Evolutionary conservation across 2,888 invertebrate species (phyloP).

Genomic region (Oegoconia quadripuncta): DNA sequence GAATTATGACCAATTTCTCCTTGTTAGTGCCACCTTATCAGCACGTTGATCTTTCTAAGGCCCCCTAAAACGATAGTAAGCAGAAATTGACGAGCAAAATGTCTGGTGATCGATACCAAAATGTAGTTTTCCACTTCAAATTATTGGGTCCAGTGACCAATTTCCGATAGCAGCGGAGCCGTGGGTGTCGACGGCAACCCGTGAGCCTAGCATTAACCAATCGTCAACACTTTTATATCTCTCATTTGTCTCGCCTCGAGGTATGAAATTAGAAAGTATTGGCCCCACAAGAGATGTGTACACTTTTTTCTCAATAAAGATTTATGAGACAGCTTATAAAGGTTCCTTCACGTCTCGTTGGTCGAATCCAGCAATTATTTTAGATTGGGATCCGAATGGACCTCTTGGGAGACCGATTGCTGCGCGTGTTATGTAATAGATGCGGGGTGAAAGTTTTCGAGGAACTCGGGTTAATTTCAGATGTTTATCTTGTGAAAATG

Average conservation of each 20-base stretch:
- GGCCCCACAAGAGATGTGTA: slow-evolving; percentile 37
- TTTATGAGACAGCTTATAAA: slow-evolving; percentile 54
- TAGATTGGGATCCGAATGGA: slow-evolving; percentile 37
- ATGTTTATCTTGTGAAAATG: slow-evolving; percentile 28
- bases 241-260: slow-evolving; percentile 63
- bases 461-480: slow-evolving; percentile 29
- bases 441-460: not conserved
- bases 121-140: slow-evolving; percentile 2
- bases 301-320: slow-evolving; percentile 55
- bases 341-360: slow-evolving; percentile 31
- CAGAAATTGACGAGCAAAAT: not conserved
- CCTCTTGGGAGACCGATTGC: slow-evolving; percentile 35
- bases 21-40: too few relatives aligned
- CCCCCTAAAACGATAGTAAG: not conserved
- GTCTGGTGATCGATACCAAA: not conserved
- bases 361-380: slow-evolving; percentile 51
- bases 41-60: too few relatives aligned
- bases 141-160: not conserved
- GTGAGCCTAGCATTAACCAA: slow-evolving; percentile 36
- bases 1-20: too few relatives aligned
- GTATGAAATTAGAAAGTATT: slow-evolving; percentile 73
- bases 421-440: slow-evolving; percentile 23
- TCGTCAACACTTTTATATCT: slow-evolving; percentile 55
- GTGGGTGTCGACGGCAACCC: slow-evolving; percentile 27
- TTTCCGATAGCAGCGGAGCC: slow-evolving; percentile 16